phyloP scores from a whole-genome alignment of 2,113 vertebrate species.

The Pimephales promelas region DNA sequence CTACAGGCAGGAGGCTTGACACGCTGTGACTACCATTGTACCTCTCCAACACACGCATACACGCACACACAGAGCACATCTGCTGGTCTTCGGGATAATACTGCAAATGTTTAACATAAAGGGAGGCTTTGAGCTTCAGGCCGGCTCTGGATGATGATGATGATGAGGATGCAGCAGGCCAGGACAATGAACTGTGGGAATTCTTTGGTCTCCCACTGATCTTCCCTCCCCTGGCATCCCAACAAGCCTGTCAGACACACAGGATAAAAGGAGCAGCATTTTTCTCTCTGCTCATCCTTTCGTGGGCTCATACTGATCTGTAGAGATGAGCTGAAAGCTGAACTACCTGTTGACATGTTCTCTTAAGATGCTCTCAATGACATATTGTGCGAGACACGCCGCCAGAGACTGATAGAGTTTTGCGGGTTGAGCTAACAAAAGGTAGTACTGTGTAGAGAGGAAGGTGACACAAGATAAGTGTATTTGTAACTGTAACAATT shows the following conservation, averaged over 20 bases:
- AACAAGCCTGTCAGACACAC: conserved; percentile 72
- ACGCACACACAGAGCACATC: conserved; percentile 57
- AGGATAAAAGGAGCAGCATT: conserved; percentile 75
- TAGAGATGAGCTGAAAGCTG: conserved; percentile 79
- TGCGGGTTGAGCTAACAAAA: conserved; percentile 12
- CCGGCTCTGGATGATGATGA: conserved; percentile 62
- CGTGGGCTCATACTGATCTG: conserved; percentile 66
- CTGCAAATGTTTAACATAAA: conserved; percentile 80
- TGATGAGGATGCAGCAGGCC: conserved; percentile 69
- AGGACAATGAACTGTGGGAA: conserved; percentile 83
- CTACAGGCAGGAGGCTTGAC: conserved; percentile 68
- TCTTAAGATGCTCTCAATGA: conserved; percentile 84
- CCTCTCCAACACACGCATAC: conserved; percentile 26
- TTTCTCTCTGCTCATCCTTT: conserved; percentile 71
- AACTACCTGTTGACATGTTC: conserved; percentile 86
- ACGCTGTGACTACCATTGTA: conserved; percentile 71
- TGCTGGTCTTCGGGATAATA: conserved; percentile 74
- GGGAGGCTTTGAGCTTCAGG: conserved; percentile 77
- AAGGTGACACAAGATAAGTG: conserved; percentile 21
- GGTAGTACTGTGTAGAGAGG: conserved; percentile 4
- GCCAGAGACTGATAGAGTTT: conserved; percentile 38
- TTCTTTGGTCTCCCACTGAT: conserved; percentile 78
- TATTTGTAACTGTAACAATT: conserved; percentile 41
- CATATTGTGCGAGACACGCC: conserved; percentile 77
- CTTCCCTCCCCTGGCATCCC: conserved; percentile 71